A percentile compares a stretch with the other conserved stretches of the same genome.
Conservation (phyloP, 2,113 vertebrate genomes). For the Euleptes europaea region DNA sequence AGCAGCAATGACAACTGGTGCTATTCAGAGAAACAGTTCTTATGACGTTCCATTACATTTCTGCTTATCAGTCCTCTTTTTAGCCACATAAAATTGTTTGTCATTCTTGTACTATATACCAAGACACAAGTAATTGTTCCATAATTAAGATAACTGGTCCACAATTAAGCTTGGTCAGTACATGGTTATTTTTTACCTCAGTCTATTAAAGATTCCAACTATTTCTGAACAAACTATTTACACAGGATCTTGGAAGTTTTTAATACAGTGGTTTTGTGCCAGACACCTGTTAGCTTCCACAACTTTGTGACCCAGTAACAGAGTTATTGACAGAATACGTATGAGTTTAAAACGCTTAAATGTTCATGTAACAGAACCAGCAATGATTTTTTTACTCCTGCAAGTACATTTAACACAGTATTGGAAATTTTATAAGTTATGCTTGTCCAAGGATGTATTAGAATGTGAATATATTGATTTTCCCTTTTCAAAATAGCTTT, state of each 20-base stretch:
- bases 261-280: background rate
- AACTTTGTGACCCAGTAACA: background rate
- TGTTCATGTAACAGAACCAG: conserved; percentile 27
- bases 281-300: background rate
- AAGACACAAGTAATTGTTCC: no score
- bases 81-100: background rate
- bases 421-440: conserved; percentile 29
- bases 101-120: background rate
- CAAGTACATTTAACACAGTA: conserved; percentile 17
- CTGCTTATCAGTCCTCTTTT: background rate
- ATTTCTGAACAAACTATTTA: background rate
- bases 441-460: background rate
- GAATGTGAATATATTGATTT: background rate
- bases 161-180: background rate
- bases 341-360: conserved; percentile 7
- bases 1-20: no score
- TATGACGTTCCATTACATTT: no score
- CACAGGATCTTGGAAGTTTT: background rate
- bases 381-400: conserved; percentile 17
- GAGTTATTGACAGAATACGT: background rate
- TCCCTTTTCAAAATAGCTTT: background rate
- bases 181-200: background rate
- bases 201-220: conserved; percentile 22
- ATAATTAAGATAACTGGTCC: no score
- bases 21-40: no score